Base-by-base conservation (phyloP, 2,113 vertebrate genomes). In the Lichenostomus cassidix region DNA sequence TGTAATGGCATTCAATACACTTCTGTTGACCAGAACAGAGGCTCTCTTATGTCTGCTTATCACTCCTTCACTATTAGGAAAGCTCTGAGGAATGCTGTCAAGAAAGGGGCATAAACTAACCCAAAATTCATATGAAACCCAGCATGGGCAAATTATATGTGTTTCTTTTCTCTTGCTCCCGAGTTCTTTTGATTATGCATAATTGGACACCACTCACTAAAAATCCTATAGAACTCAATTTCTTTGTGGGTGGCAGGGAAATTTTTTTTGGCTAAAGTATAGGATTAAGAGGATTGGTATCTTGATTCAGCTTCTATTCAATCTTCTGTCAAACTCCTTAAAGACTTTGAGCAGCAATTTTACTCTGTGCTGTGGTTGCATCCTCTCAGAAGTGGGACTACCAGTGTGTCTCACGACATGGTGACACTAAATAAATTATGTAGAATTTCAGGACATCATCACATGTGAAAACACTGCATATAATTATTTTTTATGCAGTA, bases 351-450 rank as follows among this genome's bases (percentile, higher is more conserved):
- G 52, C 31, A 85, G 62, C 5, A 2, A 0, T 87, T 78, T 87
- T 76, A 64, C n/a, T 49, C 60, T 69, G 27, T 41, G 52, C 64
- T 15, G 1, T 25, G 29, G 42, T 28, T 92, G 53, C 22, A n/a
- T 87, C 41, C 15, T 62, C n/a, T 92, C 42, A 50, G 29, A 75
- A 81, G 47, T 37, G 31, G 24, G 47, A n/a, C 69, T 81, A 10
- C 1, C 1, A 47, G 41, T 47, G 39, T 41, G 2, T 64, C 55
- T 64, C 13, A 8, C 0, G 0, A 41, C 27, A 20, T 8, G 18
- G 44, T 53, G 65, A 71, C 64, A 28, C 79, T 90, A 35, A 79
- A 63, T 37, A 79, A 88, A 74, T n/a, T 13, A 10, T 2, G 16
- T 39, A 23, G 77, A 33, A 63, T 85, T 92, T 75, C 47, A 44